A percentile compares a stretch with the other conserved stretches of the same genome.
These are phyloP conservation scores for Cerceris rybyensis DNA, from an alignment of 2,888 invertebrate genomes.

Conservation along the genomic window DNA sequence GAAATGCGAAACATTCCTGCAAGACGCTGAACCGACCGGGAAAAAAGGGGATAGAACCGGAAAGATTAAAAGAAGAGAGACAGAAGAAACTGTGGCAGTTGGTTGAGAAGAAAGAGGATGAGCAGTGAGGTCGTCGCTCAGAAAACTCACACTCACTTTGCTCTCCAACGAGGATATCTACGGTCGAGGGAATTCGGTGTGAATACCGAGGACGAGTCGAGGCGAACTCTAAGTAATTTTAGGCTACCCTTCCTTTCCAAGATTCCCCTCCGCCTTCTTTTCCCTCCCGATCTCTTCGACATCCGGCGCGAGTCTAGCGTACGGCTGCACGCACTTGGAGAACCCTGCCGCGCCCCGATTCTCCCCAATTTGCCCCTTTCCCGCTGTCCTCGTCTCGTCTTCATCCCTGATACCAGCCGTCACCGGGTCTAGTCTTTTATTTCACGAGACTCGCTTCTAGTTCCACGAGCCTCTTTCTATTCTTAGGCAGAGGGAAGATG, in stretches of 20 bases:
- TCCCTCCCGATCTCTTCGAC: constrained; percentile 42
- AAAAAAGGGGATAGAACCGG: background rate
- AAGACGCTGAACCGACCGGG: background rate
- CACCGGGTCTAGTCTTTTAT: constrained; percentile 50
- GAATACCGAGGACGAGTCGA: constrained; percentile 39
- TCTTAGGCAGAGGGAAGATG: constrained; percentile 30
- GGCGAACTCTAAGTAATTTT: constrained; percentile 59
- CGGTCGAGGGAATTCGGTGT: constrained; percentile 1
- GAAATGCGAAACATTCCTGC: constrained; percentile 7
- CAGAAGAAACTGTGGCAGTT: background rate
- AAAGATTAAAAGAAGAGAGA: background rate
- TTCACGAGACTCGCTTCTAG: constrained; percentile 42
- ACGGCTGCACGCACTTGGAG: background rate
- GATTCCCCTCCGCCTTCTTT: constrained; percentile 24
- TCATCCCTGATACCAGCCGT: background rate
- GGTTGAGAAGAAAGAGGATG: background rate
- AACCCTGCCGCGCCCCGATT: too few species aligned
- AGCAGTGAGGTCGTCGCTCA: background rate
- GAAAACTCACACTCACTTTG: constrained; percentile 11
- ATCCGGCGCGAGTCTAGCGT: constrained; percentile 47
- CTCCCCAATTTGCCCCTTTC: too few species aligned
- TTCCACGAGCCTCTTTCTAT: constrained; percentile 46
- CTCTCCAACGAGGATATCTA: constrained; percentile 13
- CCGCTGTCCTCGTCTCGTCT: background rate
- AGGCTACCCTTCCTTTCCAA: constrained; percentile 58